Evolutionary conservation across 2,797 vertebrate species (phyloP), one percentile per base, ranked within the genome.

Genomic region (Alectoris magna): DNA sequence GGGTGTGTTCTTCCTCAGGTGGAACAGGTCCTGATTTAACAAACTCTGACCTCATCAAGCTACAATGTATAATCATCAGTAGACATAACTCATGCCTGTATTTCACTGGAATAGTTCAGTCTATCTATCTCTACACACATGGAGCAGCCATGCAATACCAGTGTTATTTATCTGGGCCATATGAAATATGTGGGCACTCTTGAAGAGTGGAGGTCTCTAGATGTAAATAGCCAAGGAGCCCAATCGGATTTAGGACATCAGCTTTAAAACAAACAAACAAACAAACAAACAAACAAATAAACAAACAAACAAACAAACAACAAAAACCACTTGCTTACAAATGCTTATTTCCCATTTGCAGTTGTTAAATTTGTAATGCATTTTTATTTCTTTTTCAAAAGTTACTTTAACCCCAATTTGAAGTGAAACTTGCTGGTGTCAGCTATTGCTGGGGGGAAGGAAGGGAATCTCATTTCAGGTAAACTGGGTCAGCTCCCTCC

Each of bases 401-500:
- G 39, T 49, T 80, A 26, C 58, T 71, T 86, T 86, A 90, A 91
- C 56, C 80, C 68, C 80, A 87, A 73, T 88, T 87, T 79, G 85
- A 91, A 92, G 46, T 51, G 72, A 94, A 95, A 93, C 56, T 94
- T 95, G 93, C 92, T 91, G 77, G 63, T 92, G 92, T 96, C 94
- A 96, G 94, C 87, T 95, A 16, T 53, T 78, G 79, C 87, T 93
- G 63, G 48, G 67, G 78, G 79, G 39, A 79, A 93, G 58, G 53
- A 91, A 59, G 58, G 11, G 60, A 95, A 82, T 92, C 55, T 94
- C 78, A 90, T 93, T 96, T 94, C 41, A 59, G 74, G 74, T 91
- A 92, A 96, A 95, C 71, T 94, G 83, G 94, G 94, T 93, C 94
- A 94, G 66, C 81, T 95, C 92, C 83, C 83, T 95, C 60, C 87